These are phyloP conservation scores for Palythoa heliodiscus DNA, from an alignment of 92 coral and sea anemone genomes.

Conservation along the genomic window DNA sequence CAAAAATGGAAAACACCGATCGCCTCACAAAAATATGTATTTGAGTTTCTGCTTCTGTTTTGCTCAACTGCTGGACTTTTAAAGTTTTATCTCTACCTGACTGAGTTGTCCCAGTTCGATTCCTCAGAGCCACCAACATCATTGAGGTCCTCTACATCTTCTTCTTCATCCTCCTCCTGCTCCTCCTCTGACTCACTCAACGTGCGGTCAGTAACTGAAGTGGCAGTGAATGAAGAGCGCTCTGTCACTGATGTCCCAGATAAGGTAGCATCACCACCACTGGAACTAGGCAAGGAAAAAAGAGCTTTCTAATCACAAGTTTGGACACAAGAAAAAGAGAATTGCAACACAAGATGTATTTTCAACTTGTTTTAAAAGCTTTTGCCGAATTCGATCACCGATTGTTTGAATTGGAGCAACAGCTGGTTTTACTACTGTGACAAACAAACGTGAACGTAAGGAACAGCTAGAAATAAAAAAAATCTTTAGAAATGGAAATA, in stretches of 20 bases:
- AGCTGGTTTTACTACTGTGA: too few species aligned
- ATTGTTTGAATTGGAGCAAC: too few species aligned
- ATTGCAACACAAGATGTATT: neutral
- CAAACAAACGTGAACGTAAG: neutral
- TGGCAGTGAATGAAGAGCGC: conserved; percentile 78
- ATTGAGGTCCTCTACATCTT: conserved; percentile 50
- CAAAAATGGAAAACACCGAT: too few species aligned
- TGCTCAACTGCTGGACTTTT: neutral
- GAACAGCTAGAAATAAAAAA: too few species aligned
- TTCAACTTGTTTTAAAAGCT: neutral
- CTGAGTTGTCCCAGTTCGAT: conserved; percentile 52
- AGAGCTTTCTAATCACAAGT: neutral
- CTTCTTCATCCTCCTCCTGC: conserved; percentile 45
- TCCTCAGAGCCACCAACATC: conserved; percentile 45
- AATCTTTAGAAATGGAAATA: too few species aligned
- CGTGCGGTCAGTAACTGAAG: conserved; percentile 90
- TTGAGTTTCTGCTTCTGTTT: neutral
- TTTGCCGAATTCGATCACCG: too few species aligned
- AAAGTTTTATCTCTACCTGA: neutral
- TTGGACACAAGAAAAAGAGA: neutral
- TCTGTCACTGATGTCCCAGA: conserved; percentile 69
- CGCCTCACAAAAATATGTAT: neutral
- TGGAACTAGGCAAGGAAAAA: conserved; percentile 16
- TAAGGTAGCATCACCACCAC: conserved; percentile 58
- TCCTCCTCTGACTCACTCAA: conserved; percentile 87